Base-by-base conservation (phyloP, 2,113 vertebrate species). In the Myiagra hebetior region DNA sequence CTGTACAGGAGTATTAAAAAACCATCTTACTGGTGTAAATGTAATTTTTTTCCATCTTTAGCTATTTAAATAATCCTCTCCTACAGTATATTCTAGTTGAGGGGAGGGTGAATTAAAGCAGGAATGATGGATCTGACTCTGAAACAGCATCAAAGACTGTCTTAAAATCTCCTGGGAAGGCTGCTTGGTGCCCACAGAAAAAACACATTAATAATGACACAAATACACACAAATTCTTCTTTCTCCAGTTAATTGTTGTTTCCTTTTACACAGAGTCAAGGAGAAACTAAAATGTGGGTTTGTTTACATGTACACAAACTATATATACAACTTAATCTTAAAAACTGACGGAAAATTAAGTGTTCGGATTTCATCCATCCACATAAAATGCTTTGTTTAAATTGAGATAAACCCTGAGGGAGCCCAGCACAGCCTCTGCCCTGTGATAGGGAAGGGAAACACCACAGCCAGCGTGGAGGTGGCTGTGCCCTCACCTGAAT, bases 401-500 rank as follows among this genome's bases (percentile, higher is more conserved):
- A 59, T 2, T 1, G 56, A 78, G 93, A 63, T 28, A 62, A 85
- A 35, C 15, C 37, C 73, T 30, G 65, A 76, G 24, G 1, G 56
- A 88, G 67, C 60, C 7, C 49, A 50, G 85, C 74, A 30, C 46
- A 24, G 77, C 13, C 68, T 49, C 21, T 89, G 83, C 13, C 37
- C 42, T 10, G 24, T 0, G 13, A 24, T 2, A 65, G 1, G 7
- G 53, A n/a, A 65, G 24, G 31, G 41, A 47, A 85, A 27, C 44
- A 59, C 22, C 57, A 4, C 0, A 0, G 37, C 3, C 5, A 4
- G 24, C 0, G 1, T 2, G 23, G 11, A 31, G 62, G 41, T 10
- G 2, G 13, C 47, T 4, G 26, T 17, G 56, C 7, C 33, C 9
- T 4, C 4, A 0, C 1, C 28, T 65, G 6, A 7, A 4, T 53